These are phyloP conservation scores for Dilophus febrilis DNA, from an alignment of 2,888 invertebrate genomes.

Conservation along the genomic window DNA sequence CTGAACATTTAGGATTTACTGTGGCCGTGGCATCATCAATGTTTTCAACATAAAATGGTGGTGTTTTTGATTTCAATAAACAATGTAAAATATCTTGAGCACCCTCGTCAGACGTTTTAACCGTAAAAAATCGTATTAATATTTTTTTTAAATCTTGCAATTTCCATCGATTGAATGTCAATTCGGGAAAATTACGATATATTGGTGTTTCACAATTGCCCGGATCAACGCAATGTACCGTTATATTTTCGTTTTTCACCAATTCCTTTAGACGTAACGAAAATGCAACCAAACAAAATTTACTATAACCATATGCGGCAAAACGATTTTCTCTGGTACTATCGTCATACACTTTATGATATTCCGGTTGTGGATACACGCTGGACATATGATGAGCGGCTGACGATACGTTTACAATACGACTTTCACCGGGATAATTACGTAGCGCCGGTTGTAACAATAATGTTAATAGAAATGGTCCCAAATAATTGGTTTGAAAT, in stretches of 20 bases:
- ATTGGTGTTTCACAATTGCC: constrained; percentile 31
- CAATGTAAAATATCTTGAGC: constrained; percentile 28
- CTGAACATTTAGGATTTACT: constrained; percentile 1
- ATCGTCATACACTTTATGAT: constrained; percentile 8
- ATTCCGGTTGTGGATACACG: constrained; percentile 8
- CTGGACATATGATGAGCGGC: constrained; percentile 21
- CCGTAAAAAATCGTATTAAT: constrained; percentile 23
- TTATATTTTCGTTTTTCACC: constrained; percentile 21
- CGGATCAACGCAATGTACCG: constrained; percentile 30
- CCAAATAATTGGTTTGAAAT: constrained; percentile 38
- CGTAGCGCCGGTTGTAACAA: constrained; percentile 28
- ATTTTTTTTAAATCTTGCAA: constrained; percentile 26
- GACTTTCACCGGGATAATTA: constrained; percentile 21
- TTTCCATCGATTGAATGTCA: constrained; percentile 22
- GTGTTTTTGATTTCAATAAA: constrained; percentile 20
- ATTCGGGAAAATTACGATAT: constrained; percentile 24
- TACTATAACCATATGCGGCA: constrained; percentile 9
- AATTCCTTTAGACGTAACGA: constrained; percentile 7
- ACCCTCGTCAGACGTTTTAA: constrained; percentile 28
- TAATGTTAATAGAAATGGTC: constrained; percentile 31
- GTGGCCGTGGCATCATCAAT: constrained; percentile 1
- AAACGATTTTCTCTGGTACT: constrained; percentile 4
- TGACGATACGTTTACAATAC: constrained; percentile 33
- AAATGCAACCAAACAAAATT: constrained; percentile 10
- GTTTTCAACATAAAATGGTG: constrained; percentile 9